Evolutionary conservation across 2,113 vertebrate genomes (phyloP).

Genomic region (Elephantulus edwardii): DNA sequence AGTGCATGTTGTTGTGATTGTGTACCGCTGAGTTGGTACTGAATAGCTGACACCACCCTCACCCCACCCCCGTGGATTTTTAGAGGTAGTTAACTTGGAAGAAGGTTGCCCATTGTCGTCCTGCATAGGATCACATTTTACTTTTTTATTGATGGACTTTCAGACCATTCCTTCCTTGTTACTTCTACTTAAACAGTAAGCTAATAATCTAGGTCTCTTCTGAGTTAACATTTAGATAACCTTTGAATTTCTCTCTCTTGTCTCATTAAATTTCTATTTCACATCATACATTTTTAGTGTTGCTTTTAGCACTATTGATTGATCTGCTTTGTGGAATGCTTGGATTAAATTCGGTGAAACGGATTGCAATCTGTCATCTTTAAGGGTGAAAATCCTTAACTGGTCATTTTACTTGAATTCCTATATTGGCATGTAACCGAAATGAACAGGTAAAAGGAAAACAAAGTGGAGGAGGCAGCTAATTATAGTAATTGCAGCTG

Average conservation of each 20-base stretch:
- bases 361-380: background rate
- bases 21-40: too few relatives aligned
- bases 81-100: too few relatives aligned
- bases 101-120: too few relatives aligned
- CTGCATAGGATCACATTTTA: background rate
- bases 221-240: background rate
- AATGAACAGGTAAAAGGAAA: constrained; percentile 83
- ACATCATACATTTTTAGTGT: constrained; percentile 30
- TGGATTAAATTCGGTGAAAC: background rate
- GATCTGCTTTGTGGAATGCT: background rate
- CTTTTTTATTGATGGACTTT: background rate
- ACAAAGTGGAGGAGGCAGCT: constrained; percentile 84
- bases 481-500: constrained; percentile 93
- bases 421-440: constrained; percentile 64
- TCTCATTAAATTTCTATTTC: background rate
- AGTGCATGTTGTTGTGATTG: too few relatives aligned
- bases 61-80: too few relatives aligned
- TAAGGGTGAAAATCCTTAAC: constrained; percentile 3
- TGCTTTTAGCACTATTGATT: background rate
- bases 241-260: constrained; percentile 7
- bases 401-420: constrained; percentile 59
- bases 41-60: too few relatives aligned
- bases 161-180: background rate
- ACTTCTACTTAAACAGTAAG: background rate
- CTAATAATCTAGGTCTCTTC: background rate